Conservation (phyloP, 2,113 vertebrate species). For the Rhea americana region DNA sequence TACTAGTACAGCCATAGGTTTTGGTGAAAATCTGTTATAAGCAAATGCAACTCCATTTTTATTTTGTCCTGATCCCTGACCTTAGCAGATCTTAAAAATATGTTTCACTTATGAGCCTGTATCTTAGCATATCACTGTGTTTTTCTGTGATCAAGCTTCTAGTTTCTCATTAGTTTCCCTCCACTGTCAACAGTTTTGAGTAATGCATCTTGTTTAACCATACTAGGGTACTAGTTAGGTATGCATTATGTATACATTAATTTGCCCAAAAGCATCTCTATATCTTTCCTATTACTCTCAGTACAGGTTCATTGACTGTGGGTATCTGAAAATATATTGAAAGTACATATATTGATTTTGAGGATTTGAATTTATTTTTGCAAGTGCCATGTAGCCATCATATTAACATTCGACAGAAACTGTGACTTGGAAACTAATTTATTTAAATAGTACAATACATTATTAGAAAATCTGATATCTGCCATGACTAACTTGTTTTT, state of each 20-base stretch:
- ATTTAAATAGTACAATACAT: not conserved
- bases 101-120: not conserved
- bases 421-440: not conserved
- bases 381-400: not conserved
- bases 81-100: not conserved
- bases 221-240: not conserved
- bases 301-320: not conserved
- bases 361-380: not conserved
- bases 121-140: not conserved
- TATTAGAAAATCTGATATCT: not conserved
- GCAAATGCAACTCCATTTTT: not conserved
- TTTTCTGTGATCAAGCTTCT: not conserved
- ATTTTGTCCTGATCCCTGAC: not conserved
- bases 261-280: conserved; percentile 11
- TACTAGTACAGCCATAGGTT: not conserved
- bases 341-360: not conserved
- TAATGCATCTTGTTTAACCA: not conserved
- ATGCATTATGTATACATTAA: not conserved
- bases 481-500: not conserved
- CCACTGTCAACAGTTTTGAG: not conserved
- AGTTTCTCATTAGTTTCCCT: not conserved
- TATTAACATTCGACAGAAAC: not conserved
- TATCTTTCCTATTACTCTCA: not conserved
- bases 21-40: not conserved
- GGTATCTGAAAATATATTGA: not conserved